Base-by-base conservation (phyloP, 2,888 invertebrate species). In the Eilema caniola region DNA sequence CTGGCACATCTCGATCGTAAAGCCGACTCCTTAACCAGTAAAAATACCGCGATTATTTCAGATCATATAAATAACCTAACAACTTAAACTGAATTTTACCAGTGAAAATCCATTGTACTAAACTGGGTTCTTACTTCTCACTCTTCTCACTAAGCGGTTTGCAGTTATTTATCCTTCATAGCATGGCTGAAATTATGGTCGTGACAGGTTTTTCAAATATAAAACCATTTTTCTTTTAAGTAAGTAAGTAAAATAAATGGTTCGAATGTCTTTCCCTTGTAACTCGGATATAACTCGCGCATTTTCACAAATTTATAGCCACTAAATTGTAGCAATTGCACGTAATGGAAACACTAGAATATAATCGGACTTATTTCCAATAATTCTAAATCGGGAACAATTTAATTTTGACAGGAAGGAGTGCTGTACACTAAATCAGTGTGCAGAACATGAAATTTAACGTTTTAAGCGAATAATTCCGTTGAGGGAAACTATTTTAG, bases 371-470 rank as follows among this genome's bases (percentile, higher is more conserved):
- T 77, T 80, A 78, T 65, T 79, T 82, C 76, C 76, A 78, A 70
- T 74, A 77, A 69, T 78, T 81, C 80, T 71, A 79, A 76, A 86
- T 85, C 75, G 79, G 67, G 73, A 78, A 69, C 75, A 71, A 76
- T 74, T 79, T 73, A 77, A 82, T 23, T 23, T 76, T 71, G 71
- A n/a, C 24, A 64, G 72, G 78, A 80, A 71, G 67, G 63, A 71
- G 74, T 72, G 62, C 67, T 66, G 57, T 60, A 60, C 65, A 76
- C 70, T 72, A 75, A 81, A 81, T 76, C 75, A 66, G 67, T 71
- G 71, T 70, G 75, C 70, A 76, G 78, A 72, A 78, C 73, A 66
- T 64, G 59, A 75, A 75, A 80, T 82, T 73, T 69, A 73, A 67
- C 61, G 20, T 73, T 41, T 2, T 56, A 73, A 64, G 69, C 68